Evolutionary conservation across 2,113 vertebrate genomes (phyloP).

Genomic region (Laterallus jamaicensis): DNA sequence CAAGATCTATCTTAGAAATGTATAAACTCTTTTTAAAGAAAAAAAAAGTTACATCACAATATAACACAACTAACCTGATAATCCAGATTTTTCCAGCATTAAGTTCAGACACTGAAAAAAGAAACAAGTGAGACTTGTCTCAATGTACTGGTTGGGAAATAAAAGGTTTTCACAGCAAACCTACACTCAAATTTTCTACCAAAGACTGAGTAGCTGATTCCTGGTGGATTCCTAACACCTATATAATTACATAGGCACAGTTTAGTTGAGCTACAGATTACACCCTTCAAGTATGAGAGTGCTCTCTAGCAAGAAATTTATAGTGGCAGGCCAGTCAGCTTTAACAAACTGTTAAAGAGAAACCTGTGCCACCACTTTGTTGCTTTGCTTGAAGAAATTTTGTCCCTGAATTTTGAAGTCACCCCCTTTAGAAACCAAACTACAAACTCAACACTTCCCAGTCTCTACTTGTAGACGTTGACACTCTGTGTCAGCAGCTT

Average conservation of each 20-base stretch:
- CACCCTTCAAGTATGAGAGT: background rate
- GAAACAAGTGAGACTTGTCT: background rate
- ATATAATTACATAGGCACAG: background rate
- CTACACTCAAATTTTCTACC: background rate
- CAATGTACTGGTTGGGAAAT: background rate
- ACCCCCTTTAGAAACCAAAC: background rate
- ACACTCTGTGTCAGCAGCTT: background rate
- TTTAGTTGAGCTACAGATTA: background rate
- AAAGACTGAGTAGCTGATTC: background rate
- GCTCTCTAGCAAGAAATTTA: background rate
- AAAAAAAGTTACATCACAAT: background rate
- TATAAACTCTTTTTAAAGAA: background rate
- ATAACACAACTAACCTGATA: constrained; percentile 80
- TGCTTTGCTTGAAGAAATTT: background rate
- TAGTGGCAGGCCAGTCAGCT: background rate
- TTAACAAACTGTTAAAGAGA: background rate
- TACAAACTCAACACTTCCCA: background rate
- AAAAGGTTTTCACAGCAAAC: background rate
- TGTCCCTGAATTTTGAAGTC: background rate
- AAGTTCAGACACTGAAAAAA: constrained; percentile 85
- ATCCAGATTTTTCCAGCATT: constrained; percentile 84
- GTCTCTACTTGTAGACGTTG: rapidly evolving
- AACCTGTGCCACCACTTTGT: background rate
- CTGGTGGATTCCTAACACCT: background rate
- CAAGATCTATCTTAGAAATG: background rate